Evolutionary conservation across 2,797 vertebrate genomes (phyloP).

Genomic region (Coracias cyanogaster): DNA sequence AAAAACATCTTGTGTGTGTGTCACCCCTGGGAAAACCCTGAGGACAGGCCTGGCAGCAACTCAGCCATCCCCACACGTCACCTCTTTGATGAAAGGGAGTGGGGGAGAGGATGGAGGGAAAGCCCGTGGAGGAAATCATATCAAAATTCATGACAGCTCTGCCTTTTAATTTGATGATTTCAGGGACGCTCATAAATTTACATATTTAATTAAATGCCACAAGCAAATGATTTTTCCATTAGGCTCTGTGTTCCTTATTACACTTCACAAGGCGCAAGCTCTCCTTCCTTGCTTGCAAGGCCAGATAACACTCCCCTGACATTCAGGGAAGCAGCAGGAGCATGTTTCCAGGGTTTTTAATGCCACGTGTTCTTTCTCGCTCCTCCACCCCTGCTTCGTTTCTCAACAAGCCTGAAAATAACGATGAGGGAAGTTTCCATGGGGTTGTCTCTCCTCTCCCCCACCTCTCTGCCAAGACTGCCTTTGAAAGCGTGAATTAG

Average conservation of each 20-base stretch:
- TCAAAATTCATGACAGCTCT: slow-evolving; percentile 58
- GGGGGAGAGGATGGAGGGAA: not conserved
- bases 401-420: not conserved
- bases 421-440: not conserved
- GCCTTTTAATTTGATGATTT: slow-evolving; percentile 67
- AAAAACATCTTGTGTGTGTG: fast-evolving
- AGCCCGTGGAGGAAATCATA: slow-evolving; percentile 31
- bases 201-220: slow-evolving; percentile 78
- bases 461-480: not conserved
- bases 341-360: not conserved
- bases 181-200: slow-evolving; percentile 70
- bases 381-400: not conserved
- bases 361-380: fast-evolving
- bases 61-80: not conserved
- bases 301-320: slow-evolving; percentile 71
- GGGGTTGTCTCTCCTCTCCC: not conserved
- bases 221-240: slow-evolving; percentile 72
- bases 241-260: slow-evolving; percentile 37
- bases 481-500: not conserved
- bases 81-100: slow-evolving; percentile 5
- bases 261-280: slow-evolving; percentile 40
- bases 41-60: not conserved
- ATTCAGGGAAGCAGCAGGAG: slow-evolving; percentile 27
- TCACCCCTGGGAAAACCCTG: not conserved
- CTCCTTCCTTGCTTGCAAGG: slow-evolving; percentile 44